Base-by-base conservation (phyloP, 2,888 invertebrate species). In the Eupithecia dodoneata region DNA sequence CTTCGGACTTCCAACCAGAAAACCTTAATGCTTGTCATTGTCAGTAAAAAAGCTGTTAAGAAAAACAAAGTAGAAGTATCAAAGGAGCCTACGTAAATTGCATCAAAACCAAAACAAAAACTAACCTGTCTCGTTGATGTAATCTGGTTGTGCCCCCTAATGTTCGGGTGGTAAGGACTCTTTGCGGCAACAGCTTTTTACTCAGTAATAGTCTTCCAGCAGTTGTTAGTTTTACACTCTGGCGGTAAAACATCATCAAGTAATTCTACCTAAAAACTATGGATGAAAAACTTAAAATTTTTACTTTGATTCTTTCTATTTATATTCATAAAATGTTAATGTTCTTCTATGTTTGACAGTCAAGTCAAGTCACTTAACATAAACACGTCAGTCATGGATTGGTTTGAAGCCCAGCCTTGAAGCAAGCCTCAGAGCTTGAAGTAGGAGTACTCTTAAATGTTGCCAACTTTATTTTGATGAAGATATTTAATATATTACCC, bases 191-290 rank as follows among this genome's bases (percentile, higher is more conserved):
- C 72, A 84, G 71, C 49, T 85, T 87, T 80, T 83, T 87, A 55
- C 79, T 81, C 12, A 89, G 75, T 47, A 89, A 76, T 18, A 81
- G 71, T 87, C 86, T 89, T 65, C 88, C 80, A 55, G 83, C 84
- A 86, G 83, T 86, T 77, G 88, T 81, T 80, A 91, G 84, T 91
- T 89, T 91, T 59, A 88, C 75, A 83, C 86, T 91, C 67, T 88
- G 88, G 69, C 90, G 86, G 77, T 87, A 80, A 79, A 91, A 87
- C 94, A 94, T 94, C 87, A 86, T 71, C 71, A 55, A 63, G 13
- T 49, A 71, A 67, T 66, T 63, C 13, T 42, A 67, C 13, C 47
- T 18, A 41, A 47, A 59, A 66, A 75, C 52, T 66, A 44, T 49
- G 66, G 6, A 15, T 7, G 47, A 41, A 66, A 41, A 66, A 66